These are phyloP conservation scores for Formica selysi DNA, from an alignment of 1,140 invertebrate species.

Conservation along the genomic window DNA sequence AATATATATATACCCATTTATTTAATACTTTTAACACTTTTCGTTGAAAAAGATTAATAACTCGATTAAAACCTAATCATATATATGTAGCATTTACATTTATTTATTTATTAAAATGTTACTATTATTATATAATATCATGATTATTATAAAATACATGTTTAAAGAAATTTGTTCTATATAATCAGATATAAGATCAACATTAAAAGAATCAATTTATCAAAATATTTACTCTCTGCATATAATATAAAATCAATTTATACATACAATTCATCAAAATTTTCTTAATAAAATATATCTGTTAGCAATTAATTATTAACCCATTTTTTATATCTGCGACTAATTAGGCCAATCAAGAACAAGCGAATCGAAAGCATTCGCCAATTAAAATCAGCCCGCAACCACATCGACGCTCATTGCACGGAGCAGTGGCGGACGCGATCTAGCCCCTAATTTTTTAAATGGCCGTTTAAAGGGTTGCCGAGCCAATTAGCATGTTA, in stretches of 20 bases:
- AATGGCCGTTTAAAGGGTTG: constrained; percentile 78
- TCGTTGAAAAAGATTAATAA: background rate
- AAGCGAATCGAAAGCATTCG: constrained; percentile 34
- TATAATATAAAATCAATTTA: too few relatives aligned
- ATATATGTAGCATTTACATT: background rate
- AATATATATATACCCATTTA: background rate
- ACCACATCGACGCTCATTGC: constrained; percentile 60
- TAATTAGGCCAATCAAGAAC: constrained; percentile 8
- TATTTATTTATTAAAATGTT: background rate
- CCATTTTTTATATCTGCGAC: background rate
- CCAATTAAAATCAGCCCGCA: constrained; percentile 56
- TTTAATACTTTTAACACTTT: background rate
- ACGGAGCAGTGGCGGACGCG: constrained; percentile 40
- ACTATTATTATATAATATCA: too few relatives aligned
- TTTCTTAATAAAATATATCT: background rate
- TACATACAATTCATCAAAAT: background rate
- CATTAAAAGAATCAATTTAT: too few relatives aligned
- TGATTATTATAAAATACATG: too few relatives aligned
- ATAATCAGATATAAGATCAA: too few relatives aligned
- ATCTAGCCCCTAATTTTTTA: constrained; percentile 72
- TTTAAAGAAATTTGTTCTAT: background rate
- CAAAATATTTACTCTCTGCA: too few relatives aligned
- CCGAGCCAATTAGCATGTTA: constrained; percentile 66
- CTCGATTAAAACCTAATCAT: background rate
- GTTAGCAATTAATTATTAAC: background rate